A percentile compares a stretch with the other conserved stretches of the same genome.
These are phyloP conservation scores for Rhagologus leucostigma DNA, from an alignment of 2,113 vertebrate species.

Conservation along the genomic window DNA sequence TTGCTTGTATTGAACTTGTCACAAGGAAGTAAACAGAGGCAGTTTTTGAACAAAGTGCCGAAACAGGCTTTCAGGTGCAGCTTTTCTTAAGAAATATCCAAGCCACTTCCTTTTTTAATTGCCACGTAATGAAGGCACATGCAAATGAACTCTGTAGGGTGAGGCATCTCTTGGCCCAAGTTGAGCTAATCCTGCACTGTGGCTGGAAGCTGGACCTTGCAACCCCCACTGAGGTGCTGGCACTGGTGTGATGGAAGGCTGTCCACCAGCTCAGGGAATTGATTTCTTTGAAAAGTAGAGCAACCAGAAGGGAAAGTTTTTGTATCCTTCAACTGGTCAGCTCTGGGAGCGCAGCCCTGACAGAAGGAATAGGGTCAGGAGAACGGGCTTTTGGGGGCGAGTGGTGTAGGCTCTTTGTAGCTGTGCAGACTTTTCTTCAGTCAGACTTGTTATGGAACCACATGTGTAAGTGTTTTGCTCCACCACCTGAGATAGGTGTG, in stretches of 20 bases:
- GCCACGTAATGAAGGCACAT: background rate
- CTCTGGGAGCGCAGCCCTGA: background rate
- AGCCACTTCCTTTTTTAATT: background rate
- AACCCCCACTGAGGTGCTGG: background rate
- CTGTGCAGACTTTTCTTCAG: background rate
- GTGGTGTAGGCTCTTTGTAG: background rate
- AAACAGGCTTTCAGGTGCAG: background rate
- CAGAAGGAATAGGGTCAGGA: background rate
- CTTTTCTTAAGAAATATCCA: background rate
- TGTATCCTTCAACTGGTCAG: accelerated
- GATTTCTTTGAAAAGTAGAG: background rate
- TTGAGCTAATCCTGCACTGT: accelerated
- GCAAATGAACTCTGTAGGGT: background rate
- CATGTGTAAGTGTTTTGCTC: background rate
- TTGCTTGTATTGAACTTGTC: background rate
- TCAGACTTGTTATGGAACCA: background rate
- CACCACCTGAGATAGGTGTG: accelerated
- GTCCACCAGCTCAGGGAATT: background rate
- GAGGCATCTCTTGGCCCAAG: background rate
- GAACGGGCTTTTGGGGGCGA: background rate
- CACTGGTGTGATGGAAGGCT: background rate
- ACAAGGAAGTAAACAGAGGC: background rate
- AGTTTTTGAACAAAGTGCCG: background rate
- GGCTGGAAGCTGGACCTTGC: background rate
- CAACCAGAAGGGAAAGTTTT: background rate